These are phyloP conservation scores for Phenganax stokvisi DNA, from an alignment of 92 coral and sea anemone species.

Conservation along the genomic window DNA sequence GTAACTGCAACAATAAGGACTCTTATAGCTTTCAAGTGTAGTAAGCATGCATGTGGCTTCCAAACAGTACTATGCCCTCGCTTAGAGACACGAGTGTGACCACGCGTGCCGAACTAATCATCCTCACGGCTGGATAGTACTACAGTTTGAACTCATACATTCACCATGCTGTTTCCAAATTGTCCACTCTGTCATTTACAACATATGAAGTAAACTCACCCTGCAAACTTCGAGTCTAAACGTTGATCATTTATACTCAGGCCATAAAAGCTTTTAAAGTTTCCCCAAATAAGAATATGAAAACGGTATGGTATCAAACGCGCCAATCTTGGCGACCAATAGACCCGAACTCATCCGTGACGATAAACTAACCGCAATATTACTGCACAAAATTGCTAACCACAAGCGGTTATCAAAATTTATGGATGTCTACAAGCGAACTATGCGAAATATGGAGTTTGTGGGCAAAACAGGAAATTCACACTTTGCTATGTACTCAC, in stretches of 20 bases:
- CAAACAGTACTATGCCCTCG: background rate
- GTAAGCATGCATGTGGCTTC: background rate
- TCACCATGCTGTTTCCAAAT: slow-evolving; percentile 22
- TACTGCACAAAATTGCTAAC: background rate
- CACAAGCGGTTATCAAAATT: background rate
- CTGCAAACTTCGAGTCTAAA: background rate
- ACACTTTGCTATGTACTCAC: slow-evolving; percentile 16
- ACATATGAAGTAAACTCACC: background rate
- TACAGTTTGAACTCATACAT: background rate
- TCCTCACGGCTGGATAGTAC: slow-evolving; percentile 4
- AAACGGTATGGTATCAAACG: background rate
- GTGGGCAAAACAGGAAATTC: slow-evolving; percentile 22
- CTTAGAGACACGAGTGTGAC: slow-evolving; percentile 16
- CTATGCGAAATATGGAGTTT: background rate
- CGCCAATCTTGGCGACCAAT: background rate
- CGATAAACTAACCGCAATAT: background rate
- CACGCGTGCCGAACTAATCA: slow-evolving; percentile 9
- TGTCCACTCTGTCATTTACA: background rate
- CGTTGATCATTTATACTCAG: background rate
- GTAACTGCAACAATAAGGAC: background rate
- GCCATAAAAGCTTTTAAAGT: background rate
- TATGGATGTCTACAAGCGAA: background rate
- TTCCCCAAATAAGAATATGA: background rate
- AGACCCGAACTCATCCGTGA: slow-evolving; percentile 14
- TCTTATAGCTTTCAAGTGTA: background rate